Conservation (phyloP, 2,113 vertebrate species). For the Muntiacus muntjak region DNA sequence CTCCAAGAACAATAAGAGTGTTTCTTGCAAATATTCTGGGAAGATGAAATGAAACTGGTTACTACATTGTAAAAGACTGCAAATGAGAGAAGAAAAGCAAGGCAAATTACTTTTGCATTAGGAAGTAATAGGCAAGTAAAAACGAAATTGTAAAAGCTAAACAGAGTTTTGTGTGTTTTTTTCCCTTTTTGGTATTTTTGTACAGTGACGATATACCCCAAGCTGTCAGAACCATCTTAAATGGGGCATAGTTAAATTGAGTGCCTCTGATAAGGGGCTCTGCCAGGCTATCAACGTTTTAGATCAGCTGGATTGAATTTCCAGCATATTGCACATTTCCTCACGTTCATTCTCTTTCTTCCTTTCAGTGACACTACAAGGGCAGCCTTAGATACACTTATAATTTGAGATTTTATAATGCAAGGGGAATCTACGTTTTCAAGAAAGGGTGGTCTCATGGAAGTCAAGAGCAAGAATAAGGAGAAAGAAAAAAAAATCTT, state of each 20-base stretch:
- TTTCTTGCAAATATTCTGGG: conserved; percentile 63
- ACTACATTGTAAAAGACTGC: conserved; percentile 53
- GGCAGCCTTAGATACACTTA: conserved; percentile 83
- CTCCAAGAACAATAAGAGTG: conserved; percentile 65
- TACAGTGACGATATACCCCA: conserved; percentile 81
- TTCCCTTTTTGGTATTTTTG: conserved; percentile 76
- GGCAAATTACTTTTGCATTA: conserved; percentile 74
- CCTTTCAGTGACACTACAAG: conserved; percentile 84
- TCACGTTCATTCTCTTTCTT: conserved; percentile 76
- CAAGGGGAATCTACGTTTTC: conserved; percentile 77
- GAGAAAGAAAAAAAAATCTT: background rate
- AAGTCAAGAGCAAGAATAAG: conserved; percentile 47
- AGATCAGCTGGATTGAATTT: conserved; percentile 94
- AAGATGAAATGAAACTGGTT: conserved; percentile 54
- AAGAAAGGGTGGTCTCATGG: conserved; percentile 75
- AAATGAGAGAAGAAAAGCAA: conserved; percentile 64
- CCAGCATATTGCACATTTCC: conserved; percentile 88
- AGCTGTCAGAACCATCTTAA: conserved; percentile 87
- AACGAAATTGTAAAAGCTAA: conserved; percentile 69
- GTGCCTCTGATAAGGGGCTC: conserved; percentile 88
- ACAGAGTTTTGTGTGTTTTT: background rate
- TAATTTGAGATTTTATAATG: conserved; percentile 83
- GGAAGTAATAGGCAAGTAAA: conserved; percentile 72
- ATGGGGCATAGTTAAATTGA: conserved; percentile 89
- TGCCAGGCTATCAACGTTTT: conserved; percentile 86